Evolutionary conservation across 2,888 invertebrate genomes (phyloP).

Genomic region (Galeruca laticollis): DNA sequence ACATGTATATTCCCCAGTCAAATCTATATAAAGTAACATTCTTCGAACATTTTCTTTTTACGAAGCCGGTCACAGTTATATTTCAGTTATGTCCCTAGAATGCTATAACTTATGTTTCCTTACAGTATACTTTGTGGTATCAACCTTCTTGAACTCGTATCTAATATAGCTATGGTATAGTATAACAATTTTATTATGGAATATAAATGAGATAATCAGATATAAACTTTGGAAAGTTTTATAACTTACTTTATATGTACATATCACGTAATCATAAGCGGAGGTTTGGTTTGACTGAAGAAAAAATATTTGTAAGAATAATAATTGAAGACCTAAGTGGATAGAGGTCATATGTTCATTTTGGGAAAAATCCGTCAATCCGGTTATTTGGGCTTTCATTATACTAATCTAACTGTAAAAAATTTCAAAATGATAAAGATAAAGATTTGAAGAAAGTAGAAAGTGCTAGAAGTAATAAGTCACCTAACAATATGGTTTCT

Average conservation of each 20-base stretch:
- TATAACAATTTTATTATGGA: slow-evolving; percentile 13
- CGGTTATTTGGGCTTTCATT: no score
- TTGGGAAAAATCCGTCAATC: no score
- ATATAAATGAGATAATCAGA: slow-evolving; percentile 8
- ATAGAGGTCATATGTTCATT: no score
- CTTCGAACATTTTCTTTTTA: slow-evolving; percentile 28
- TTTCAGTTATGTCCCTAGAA: slow-evolving; percentile 30
- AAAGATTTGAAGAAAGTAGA: no score
- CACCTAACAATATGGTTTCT: no score
- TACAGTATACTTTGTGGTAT: slow-evolving; percentile 6
- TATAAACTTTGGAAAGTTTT: background rate
- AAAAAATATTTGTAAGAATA: no score
- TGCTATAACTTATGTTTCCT: slow-evolving; percentile 29
- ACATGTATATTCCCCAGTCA: slow-evolving; percentile 34
- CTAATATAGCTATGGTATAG: background rate
- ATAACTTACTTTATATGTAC: background rate
- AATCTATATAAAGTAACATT: slow-evolving; percentile 35
- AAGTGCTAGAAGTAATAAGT: no score
- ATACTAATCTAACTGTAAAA: no score
- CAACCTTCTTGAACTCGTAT: background rate
- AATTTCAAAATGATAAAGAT: no score
- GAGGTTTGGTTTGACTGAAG: no score
- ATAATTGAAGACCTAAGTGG: no score
- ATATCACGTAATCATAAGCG: background rate
- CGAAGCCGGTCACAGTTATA: slow-evolving; percentile 30